Percentiles rank a stretch among this genome's conserved stretches.
Conservation (phyloP, 2,797 vertebrate species). For the Falco naumanni region DNA sequence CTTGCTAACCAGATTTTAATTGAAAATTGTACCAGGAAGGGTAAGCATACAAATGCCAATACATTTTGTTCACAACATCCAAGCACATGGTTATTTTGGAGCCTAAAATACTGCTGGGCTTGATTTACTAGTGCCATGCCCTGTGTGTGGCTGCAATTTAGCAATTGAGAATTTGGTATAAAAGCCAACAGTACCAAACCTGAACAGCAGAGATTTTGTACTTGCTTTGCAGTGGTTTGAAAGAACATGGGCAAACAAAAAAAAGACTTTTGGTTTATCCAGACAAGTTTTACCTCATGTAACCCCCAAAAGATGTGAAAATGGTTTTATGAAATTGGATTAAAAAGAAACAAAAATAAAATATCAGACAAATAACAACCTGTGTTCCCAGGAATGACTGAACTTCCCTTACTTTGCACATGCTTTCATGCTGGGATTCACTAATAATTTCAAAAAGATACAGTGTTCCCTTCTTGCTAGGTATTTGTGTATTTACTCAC, state of each 20-base stretch:
- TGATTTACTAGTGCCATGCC: background rate
- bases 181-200: background rate
- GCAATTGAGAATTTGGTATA: background rate
- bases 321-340: background rate
- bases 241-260: background rate
- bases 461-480: background rate
- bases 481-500: background rate
- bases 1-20: background rate
- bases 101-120: background rate
- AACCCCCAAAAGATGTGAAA: background rate
- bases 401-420: background rate
- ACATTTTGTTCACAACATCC: background rate
- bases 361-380: background rate
- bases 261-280: background rate
- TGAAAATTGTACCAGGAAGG: background rate
- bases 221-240: background rate
- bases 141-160: background rate
- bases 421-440: background rate
- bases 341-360: background rate
- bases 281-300: background rate
- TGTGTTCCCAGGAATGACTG: background rate
- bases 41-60: background rate
- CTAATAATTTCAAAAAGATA: background rate
- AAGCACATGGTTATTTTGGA: background rate
- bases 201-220: background rate